These are phyloP conservation scores for Adelosebastes latens DNA, from an alignment of 2,797 vertebrate genomes.

Conservation along the genomic window DNA sequence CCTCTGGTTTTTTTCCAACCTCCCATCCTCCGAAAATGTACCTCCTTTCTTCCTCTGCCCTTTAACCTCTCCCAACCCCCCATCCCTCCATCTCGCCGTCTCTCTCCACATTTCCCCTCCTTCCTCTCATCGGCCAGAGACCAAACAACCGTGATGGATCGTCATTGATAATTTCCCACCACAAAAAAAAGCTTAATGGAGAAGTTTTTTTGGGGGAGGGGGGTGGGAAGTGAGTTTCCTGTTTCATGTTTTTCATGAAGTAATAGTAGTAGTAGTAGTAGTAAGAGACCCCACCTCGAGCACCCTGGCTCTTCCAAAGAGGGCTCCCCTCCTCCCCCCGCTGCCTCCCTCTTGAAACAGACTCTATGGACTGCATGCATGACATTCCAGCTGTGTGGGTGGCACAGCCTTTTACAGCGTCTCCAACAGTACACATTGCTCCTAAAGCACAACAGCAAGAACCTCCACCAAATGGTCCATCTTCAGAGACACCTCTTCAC, in stretches of 20 bases:
- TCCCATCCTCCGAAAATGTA: constrained; percentile 88
- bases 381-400: constrained; percentile 94
- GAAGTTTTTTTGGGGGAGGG: constrained; percentile 58
- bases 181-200: constrained; percentile 82
- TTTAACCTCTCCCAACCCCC: constrained; percentile 85
- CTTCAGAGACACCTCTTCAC: constrained; percentile 26
- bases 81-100: constrained; percentile 69
- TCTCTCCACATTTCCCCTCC: constrained; percentile 65
- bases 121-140: constrained; percentile 65
- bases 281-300: constrained; percentile 68
- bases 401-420: constrained; percentile 86
- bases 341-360: constrained; percentile 76
- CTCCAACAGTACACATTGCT: constrained; percentile 81
- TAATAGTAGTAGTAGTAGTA: constrained; percentile 20
- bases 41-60: constrained; percentile 87
- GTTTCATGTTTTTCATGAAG: constrained; percentile 60
- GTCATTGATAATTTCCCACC: constrained; percentile 89
- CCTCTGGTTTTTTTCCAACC: constrained; percentile 75
- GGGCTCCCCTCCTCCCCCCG: constrained; percentile 43
- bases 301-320: constrained; percentile 58
- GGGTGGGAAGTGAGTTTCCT: constrained; percentile 53
- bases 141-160: constrained; percentile 84
- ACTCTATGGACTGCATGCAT: constrained; percentile 90
- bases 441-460: constrained; percentile 64
- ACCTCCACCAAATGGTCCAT: constrained; percentile 47